A percentile compares a stretch with the other conserved stretches of the same genome.
Evolutionary conservation across 2,113 vertebrate genomes (phyloP).

Genomic region (Gallinago paraguaiae): DNA sequence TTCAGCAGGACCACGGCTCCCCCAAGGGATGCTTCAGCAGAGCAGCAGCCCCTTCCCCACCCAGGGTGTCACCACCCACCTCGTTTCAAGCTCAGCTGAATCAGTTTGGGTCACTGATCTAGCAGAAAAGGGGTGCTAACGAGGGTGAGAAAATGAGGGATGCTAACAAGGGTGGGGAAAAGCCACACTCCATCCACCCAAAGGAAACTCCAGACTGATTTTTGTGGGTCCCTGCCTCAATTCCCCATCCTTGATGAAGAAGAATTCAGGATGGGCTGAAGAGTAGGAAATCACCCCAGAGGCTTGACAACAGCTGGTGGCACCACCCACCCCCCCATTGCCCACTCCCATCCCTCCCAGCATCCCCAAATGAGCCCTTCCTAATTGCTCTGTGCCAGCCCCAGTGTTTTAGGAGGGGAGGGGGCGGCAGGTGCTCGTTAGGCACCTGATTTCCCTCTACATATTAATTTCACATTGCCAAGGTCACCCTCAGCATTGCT

Average conservation of each 20-base stretch:
- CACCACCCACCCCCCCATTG: too few species aligned
- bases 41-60: not conserved
- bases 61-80: not conserved
- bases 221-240: not conserved
- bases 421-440: rapidly evolving
- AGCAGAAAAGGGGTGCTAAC: not conserved
- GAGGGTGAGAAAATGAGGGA: not conserved
- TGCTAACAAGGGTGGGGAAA: not conserved
- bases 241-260: not conserved
- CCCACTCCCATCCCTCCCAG: not conserved
- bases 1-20: rapidly evolving
- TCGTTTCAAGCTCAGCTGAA: rapidly evolving
- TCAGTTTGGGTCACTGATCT: rapidly evolving
- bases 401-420: rapidly evolving
- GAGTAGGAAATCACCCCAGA: not conserved
- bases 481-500: not conserved
- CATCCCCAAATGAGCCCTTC: not conserved
- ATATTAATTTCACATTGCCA: not conserved
- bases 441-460: not conserved
- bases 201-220: not conserved
- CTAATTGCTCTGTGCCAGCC: rapidly evolving
- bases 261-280: not conserved
- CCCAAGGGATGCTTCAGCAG: not conserved
- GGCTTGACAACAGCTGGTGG: rapidly evolving
- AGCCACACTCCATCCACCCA: not conserved